These are phyloP conservation scores for Sebastes hubbsi DNA, from an alignment of 2,797 vertebrate genomes.

Conservation along the genomic window DNA sequence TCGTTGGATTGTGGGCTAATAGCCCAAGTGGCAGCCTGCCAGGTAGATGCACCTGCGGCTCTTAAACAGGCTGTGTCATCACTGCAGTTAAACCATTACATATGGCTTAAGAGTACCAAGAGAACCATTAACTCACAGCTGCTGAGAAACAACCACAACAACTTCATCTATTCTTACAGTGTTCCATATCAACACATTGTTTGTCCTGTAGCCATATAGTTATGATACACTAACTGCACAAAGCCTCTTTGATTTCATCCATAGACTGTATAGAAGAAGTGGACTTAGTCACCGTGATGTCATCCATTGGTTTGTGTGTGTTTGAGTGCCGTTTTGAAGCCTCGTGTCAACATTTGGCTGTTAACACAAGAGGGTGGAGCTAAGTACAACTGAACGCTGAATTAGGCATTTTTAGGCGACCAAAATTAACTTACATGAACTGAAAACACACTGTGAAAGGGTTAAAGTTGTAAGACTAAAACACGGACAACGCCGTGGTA, in stretches of 20 bases:
- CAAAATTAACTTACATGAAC: too few relatives aligned
- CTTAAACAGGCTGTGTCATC: conserved; percentile 39
- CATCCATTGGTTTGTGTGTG: too few relatives aligned
- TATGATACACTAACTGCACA: neutral
- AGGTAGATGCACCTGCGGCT: conserved; percentile 69
- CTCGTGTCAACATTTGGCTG: too few relatives aligned
- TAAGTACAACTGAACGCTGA: too few relatives aligned
- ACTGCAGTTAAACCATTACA: conserved; percentile 25
- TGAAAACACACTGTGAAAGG: too few relatives aligned
- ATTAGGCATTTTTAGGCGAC: too few relatives aligned
- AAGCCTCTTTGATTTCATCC: neutral
- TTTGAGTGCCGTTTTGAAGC: too few relatives aligned
- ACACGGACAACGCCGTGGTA: too few relatives aligned
- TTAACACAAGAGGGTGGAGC: too few relatives aligned
- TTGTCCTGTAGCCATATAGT: neutral
- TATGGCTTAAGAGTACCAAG: conserved; percentile 2
- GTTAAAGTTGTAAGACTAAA: too few relatives aligned
- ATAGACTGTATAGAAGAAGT: too few relatives aligned
- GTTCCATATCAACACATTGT: neutral
- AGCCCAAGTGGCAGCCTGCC: conserved; percentile 60
- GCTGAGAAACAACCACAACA: conserved; percentile 12
- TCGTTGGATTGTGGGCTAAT: conserved; percentile 63
- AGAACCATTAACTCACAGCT: conserved; percentile 28
- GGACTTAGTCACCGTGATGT: too few relatives aligned
- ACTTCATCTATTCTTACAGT: neutral